Base-by-base conservation (phyloP, 2,888 invertebrate genomes). In the Oscheius onirici region DNA sequence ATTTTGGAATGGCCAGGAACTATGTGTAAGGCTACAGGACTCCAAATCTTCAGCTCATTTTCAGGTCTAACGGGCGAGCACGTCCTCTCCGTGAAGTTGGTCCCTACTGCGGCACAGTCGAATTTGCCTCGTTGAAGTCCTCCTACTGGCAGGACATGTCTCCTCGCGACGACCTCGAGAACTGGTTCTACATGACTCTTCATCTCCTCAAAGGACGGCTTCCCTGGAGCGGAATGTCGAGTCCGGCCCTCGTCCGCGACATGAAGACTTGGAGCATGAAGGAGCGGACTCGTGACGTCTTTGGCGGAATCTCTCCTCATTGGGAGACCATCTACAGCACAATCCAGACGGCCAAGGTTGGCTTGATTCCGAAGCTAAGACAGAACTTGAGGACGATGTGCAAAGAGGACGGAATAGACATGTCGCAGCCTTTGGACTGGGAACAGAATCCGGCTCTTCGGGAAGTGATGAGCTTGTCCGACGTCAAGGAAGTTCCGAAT, bases 141-240 rank as follows among this genome's bases (percentile, higher is more conserved):
- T 26, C 24, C 17, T 20, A 20, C 17, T 41, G 20, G 8, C 61
- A 44, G 1, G 61, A 61, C 26, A 24, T 28, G 34, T 11, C 15
- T 1, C 43, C 61, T 17, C 20, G n/a, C 15, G 61, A 61, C 26
- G 61, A 61, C 6, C 61, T 61, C 2, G 61, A 61, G 28, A 44
- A 34, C 17, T 61, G 41, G 41, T 44, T 61, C 44, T 61, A 44
- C 22, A 44, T 61, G 41, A 41, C 17, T 22, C 20, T 61, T 22
- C 44, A 61, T 44, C 10, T 61, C 10, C 24, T 54, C 10, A 54
- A 28, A 54, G 55, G 55, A n/a, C 24, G 26, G 3, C 46, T 46
- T 15, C 46, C 46, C 13, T 46, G 46, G 46, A 46, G 46, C 46
- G 46, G 46, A 46, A 20, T 46, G 8, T 3, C 15, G 20, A 46